Base-by-base conservation (phyloP, 1,140 invertebrate genomes). In the Drusus annulatus region DNA sequence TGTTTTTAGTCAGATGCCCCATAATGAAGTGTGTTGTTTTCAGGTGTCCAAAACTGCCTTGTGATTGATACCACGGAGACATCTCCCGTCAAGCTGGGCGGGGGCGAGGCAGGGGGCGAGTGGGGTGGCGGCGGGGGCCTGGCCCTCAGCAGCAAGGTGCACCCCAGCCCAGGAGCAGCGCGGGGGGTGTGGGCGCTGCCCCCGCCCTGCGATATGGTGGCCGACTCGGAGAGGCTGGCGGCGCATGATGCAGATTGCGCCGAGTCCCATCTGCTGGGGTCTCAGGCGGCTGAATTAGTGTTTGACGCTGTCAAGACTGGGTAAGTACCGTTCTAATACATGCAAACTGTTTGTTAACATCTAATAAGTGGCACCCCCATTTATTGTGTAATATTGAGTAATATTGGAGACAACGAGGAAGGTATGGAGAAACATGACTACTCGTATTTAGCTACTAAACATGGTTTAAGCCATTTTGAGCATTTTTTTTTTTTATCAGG, bases 151-250 rank as follows among this genome's bases (percentile, higher is more conserved):
- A 90, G 89, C 84, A 91, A 92, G 88, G 92, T 93, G 88, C 93
- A 92, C 84, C 93, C 94, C 81, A 95, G 94, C 90, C 94, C 94
- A 87, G 95, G 95, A 90, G 94, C 94, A 85, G 95, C 94, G 85
- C 94, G 94, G 86, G 95, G 94, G 87, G 94, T 96, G 87, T 96
- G 95, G 95, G 94, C 94, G 86, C 89, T 95, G 89, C 92, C 93
- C 87, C 91, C 92, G 84, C 92, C 91, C 23, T 93, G 93, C 87
- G 92, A 93, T 84, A 94, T 94, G 90, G 93, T 94, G 71, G 93
- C 93, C 15, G 93, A 93, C 86, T 78, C 87, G 83, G 15, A 85
- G 62, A 87, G 88, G 50, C 88, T 90, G 28, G 89, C 89, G 21
- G 89, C 90, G 13, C 84, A 87, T 36, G 89, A 89, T 74, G 86